Base-by-base conservation (phyloP, 2,113 vertebrate species). In the Datnioides undecimradiatus region DNA sequence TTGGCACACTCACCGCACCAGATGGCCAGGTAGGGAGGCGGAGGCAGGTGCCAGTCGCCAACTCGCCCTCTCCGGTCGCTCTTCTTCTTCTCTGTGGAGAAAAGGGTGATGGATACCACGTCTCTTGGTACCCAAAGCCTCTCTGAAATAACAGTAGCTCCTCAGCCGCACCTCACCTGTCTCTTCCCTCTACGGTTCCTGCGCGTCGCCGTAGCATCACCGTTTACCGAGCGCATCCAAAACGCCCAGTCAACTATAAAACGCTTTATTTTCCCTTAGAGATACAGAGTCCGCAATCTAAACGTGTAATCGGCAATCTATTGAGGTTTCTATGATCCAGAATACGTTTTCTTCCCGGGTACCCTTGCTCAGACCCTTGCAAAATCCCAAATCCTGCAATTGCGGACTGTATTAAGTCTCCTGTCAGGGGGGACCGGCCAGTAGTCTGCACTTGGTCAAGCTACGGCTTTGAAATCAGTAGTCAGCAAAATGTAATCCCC, bases 111-210 rank as follows among this genome's bases (percentile, higher is more conserved):
- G 79, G 76, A 75, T 83, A 36, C 63, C 76, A 58, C 73, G 64
- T 75, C 62, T 84, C 73, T 82, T 75, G 33, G 84, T 87, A 84
- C 84, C 80, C 83, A 80, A 67, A 83, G 71, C 74, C 29, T 79
- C 67, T 64, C 21, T 76, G 69, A 64, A 79, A 83, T 14, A 84
- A 46, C 54, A 62, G 80, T 80, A 82, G 86, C 85, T 90, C 83
- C 54, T 82, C 83, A 84, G 90, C 93, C 91, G 91, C 88, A 84
- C 89, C 93, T 93, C 93, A 94, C 93, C 93, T 94, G 93, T 85
- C 85, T 93, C 84, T 87, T 86, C 87, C 79, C 84, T 90, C 85
- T 78, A 71, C 74, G 79, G 68, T 49, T 79, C 84, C 76, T 88
- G 90, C 89, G 90, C 84, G 88, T 80, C 86, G 80, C 86, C 80